Base-by-base conservation (phyloP, 2,888 invertebrate genomes). In the Agrenia bidenticulata region DNA sequence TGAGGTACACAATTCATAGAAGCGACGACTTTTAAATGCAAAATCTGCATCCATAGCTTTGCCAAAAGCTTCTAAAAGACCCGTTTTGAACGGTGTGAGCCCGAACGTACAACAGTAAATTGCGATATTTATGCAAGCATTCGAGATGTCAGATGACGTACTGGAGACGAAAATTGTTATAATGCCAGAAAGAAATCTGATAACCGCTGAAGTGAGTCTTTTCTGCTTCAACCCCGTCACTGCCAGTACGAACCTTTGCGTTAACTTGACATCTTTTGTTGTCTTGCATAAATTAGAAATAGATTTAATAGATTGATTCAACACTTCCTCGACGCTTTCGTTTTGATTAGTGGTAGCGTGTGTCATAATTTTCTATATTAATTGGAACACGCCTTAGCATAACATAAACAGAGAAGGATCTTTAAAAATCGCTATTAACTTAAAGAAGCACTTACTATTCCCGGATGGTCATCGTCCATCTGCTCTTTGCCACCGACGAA, bases 331-430 rank as follows among this genome's bases (percentile, higher is more conserved):
- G 1, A 58, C 45, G 13, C 64, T 27, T 0, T 49, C 26, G 4
- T 63, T 61, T 32, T 56, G 32, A 11, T 32, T 62, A 4, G n/a
- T n/a, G n/a, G n/a, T n/a, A n/a, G 60, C 42, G n/a, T 42, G 51
- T 15, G 66, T 41, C 50, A 70, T 51, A 1, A 70, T 68, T 67
- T 32, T 69, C 69, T 73, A 45, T 17, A 50, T 45, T 23, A 23
- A 37, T 23, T 59, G n/a, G n/a, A n/a, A n/a, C n/a, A n/a, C n/a
- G n/a, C n/a, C n/a, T n/a, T 41, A 49, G 27, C 24, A n/a, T n/a
- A n/a, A n/a, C n/a, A n/a, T n/a, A n/a, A n/a, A 37, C 42, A 39
- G 21, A 57, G 9, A 37, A 58, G 42, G 39, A 21, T 23, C 27
- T 57, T 32, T 49, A 42, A 42, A 15, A 54, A 45, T 51, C 9